phyloP scores from a whole-genome alignment of 2,888 invertebrate genomes.

The Pheosia gnoma region DNA sequence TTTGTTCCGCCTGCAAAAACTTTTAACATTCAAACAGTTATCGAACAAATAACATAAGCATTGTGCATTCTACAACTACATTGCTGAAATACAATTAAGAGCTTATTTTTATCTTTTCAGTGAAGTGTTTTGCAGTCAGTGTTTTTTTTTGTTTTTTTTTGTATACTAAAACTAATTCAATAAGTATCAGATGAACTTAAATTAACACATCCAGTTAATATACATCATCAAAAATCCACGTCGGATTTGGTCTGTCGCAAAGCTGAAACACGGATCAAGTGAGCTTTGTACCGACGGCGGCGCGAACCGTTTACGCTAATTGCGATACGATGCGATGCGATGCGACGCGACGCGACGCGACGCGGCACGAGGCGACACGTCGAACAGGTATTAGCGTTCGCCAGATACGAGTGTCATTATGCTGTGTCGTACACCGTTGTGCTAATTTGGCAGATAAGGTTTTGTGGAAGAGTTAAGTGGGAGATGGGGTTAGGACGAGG shows the following conservation, averaged over 20 bases:
- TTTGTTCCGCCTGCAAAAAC: too few species aligned
- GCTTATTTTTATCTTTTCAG: too few species aligned
- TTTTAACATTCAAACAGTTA: too few species aligned
- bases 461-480: neutral
- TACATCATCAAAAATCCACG: constrained; percentile 45
- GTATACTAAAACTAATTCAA: too few species aligned
- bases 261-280: constrained; percentile 73
- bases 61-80: too few species aligned
- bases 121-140: too few species aligned
- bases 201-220: constrained; percentile 20
- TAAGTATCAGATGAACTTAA: neutral
- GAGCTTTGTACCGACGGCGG: constrained; percentile 66
- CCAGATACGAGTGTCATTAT: constrained; percentile 33
- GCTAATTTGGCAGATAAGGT: constrained; percentile 27
- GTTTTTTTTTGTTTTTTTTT: too few species aligned
- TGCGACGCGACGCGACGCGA: constrained; percentile 26
- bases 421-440: constrained; percentile 31
- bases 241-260: constrained; percentile 73
- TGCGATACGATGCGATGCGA: constrained; percentile 68
- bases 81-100: too few species aligned
- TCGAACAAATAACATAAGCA: too few species aligned
- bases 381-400: constrained; percentile 42
- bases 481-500: neutral
- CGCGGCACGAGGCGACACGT: constrained; percentile 35
- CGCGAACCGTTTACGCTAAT: constrained; percentile 73